Evolutionary conservation across 2,113 vertebrate species (phyloP), one percentile per base, ranked within the genome.

Genomic region (Clinocottus analis): DNA sequence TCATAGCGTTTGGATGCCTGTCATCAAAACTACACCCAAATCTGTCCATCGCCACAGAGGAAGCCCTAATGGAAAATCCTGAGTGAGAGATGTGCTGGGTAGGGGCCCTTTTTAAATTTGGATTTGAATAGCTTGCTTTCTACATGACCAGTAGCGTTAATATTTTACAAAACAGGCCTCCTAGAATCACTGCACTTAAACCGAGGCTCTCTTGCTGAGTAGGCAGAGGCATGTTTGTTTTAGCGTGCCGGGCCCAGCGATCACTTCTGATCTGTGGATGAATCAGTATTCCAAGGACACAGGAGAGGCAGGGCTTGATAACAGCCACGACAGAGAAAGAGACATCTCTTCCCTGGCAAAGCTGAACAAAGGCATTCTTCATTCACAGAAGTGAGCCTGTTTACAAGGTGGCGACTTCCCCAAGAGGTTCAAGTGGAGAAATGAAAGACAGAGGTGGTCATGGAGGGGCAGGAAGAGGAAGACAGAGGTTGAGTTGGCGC

Each of bases 201-300:
- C 21, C 27, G 67, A 78, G 29, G 66, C 29, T 68, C 27, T 45
- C 45, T 35, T 33, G 60, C 21, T 35, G 64, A 88, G 77, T 59
- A 49, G 80, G 77, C 37, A 80, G 85, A 39, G 66, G 49, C n/a
- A 8, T 58, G 70, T 75, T 90, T 83, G 75, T 68, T 72, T 66
- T 23, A n/a, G 25, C 5, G 67, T 53, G 53, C 72, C 65, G 78
- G 75, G 39, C 33, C 0, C 55, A 25, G 43, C 17, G 3, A 65
- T 53, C 73, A 79, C 82, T 76, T 83, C 55, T 66, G 80, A 85
- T 83, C 65, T 21, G 37, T 17, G 62, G 76, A 85, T 80, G 25
- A 86, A 87, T 90, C 79, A 77, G 78, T 61, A 83, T 89, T 85
- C 79, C 82, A 82, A 90, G 88, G 85, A 87, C 75, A 69, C n/a